A percentile compares a stretch with the other conserved stretches of the same genome.
Evolutionary conservation across 2,888 invertebrate species (phyloP).

Genomic region (Pseudococcus jackbeardsleyi): DNA sequence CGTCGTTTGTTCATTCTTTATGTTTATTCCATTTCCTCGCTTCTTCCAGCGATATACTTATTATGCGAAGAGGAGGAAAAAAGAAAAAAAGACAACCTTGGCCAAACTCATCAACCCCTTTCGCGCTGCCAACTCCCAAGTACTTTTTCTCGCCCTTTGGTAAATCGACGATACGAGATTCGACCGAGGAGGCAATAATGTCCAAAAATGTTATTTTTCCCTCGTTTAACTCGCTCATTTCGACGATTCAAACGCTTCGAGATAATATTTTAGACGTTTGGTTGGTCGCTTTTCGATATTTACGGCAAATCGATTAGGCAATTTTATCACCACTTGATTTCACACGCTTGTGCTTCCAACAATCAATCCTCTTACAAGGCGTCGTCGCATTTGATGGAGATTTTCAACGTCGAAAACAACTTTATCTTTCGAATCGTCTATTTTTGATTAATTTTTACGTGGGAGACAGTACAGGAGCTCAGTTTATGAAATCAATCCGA

Average conservation of each 20-base stretch:
- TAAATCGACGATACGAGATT: not conserved
- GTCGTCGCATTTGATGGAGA: not conserved
- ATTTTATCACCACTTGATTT: slow-evolving; percentile 25
- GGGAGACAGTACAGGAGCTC: too few species aligned
- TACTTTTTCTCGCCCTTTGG: not conserved
- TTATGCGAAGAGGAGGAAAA: not conserved
- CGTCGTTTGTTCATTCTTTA: slow-evolving; percentile 34
- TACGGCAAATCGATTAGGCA: slow-evolving; percentile 28
- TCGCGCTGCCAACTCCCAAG: not conserved
- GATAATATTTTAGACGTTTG: too few species aligned
- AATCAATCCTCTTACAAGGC: not conserved
- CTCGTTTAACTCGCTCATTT: not conserved
- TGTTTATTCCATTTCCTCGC: slow-evolving; percentile 26
- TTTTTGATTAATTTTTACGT: too few species aligned
- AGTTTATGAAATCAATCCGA: too few species aligned
- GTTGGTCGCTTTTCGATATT: not conserved
- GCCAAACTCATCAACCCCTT: not conserved
- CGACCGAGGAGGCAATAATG: not conserved
- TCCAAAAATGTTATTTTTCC: not conserved
- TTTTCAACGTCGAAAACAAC: not conserved
- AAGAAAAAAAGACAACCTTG: not conserved
- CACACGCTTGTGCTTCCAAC: not conserved
- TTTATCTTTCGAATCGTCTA: not conserved
- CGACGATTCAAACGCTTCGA: not conserved
- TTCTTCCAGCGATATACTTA: not conserved